Evolutionary conservation across 2,888 invertebrate genomes (phyloP), one percentile per base, ranked within the genome.

Genomic region (Temnothorax rugatulus): DNA sequence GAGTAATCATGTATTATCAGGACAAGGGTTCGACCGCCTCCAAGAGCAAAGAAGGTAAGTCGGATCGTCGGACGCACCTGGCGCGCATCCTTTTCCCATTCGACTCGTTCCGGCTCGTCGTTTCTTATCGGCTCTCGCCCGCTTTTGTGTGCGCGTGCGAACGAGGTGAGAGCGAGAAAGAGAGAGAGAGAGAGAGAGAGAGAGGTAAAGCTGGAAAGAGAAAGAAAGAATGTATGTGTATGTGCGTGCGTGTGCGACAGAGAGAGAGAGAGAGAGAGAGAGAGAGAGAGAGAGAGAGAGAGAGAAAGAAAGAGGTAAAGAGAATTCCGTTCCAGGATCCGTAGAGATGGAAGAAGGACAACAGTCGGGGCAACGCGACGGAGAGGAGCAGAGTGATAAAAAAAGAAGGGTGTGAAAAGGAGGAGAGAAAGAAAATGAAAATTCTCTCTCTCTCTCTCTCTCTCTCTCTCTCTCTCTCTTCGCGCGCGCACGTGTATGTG

Each of bases 1-100:
- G 93, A 94, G 91, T 94, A 93, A 94, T 91, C 93, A 94, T 94
- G 94, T 94, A 94, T 91, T 94, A 94, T 91, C 94, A 93, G 90
- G 94, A 94, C 92, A 94, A 94, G 93, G 91, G 93, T 90, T 94
- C 94, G 86, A 91, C 93, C 86, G 91, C 94, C 90, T 93, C 93
- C 71, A 94, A 93, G 87, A 93, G 92, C 92, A 94, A 94, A 92
- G 94, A 94, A 91, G 94, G 94, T 94, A 91, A 93, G 93, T 92
- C 85, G 86, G 89, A 83, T 83, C 82, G 34, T 8, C 18, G 11
- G 41, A n/a, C 71, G 74, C 59, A 29, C 38, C 9, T 41, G 9
- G 5, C 47, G 21, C 8, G 18, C 52, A 8, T 38, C 29, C 25
- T 64, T 54, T 34, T 15, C 73, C 41, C 3, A 0, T 25, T 52